Percentiles rank a stretch among this genome's conserved stretches.
phyloP scores from a whole-genome alignment of 2,797 vertebrate genomes.

The Clarias fuscus region DNA sequence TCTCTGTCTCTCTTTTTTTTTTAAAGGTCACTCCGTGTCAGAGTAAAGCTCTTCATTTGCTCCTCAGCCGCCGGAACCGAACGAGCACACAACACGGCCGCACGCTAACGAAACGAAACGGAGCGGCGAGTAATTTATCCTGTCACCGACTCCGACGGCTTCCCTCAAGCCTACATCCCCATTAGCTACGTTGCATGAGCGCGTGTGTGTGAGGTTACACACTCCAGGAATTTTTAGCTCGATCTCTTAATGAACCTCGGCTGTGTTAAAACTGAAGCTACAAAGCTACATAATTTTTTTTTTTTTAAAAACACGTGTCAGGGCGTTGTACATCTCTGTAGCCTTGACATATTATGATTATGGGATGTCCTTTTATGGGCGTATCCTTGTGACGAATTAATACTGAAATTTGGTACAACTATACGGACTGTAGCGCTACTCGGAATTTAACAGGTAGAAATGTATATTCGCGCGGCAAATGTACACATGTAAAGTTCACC shows the following conservation, averaged over 20 bases:
- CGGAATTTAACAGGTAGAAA: background rate
- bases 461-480: background rate
- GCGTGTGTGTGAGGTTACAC: slow-evolving; percentile 23
- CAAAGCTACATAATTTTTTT: background rate
- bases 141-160: slow-evolving; percentile 37
- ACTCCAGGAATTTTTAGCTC: slow-evolving; percentile 29
- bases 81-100: slow-evolving; percentile 29
- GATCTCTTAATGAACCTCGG: slow-evolving; percentile 51
- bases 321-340: background rate
- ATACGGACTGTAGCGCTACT: background rate
- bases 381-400: background rate
- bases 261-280: slow-evolving; percentile 23
- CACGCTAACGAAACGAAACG: slow-evolving; percentile 50
- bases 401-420: background rate
- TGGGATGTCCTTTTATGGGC: background rate
- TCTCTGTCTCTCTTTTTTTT: background rate
- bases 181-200: slow-evolving; percentile 37
- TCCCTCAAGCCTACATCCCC: slow-evolving; percentile 44
- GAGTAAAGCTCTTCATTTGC: slow-evolving; percentile 56
- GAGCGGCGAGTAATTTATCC: slow-evolving; percentile 49
- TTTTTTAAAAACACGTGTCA: too few relatives aligned
- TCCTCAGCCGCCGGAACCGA: slow-evolving; percentile 56
- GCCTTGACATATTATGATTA: background rate
- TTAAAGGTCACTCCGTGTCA: slow-evolving; percentile 14
- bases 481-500: background rate